A percentile compares a stretch with the other conserved stretches of the same genome.
phyloP scores from a whole-genome alignment of 2,113 vertebrate genomes.

The Rhinopomastus cyanomelas region DNA sequence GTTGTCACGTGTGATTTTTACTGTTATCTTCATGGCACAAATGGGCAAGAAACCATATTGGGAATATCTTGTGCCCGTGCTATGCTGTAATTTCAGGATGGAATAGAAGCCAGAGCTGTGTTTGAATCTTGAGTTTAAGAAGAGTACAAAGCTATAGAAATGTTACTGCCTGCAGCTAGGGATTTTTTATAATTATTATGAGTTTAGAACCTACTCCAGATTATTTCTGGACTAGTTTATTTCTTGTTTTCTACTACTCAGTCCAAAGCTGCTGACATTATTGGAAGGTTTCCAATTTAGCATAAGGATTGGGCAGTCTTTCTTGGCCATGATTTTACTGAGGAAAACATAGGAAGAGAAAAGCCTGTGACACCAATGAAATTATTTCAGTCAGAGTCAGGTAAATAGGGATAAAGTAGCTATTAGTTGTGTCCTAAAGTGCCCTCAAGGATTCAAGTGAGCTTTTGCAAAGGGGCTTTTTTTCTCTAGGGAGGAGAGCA shows the following conservation, averaged over 20 bases:
- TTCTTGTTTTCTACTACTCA: background rate
- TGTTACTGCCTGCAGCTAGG: background rate
- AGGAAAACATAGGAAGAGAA: background rate
- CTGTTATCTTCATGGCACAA: background rate
- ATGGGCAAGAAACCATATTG: background rate
- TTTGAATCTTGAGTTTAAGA: background rate
- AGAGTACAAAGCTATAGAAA: background rate
- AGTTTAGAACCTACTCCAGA: background rate
- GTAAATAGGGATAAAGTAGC: background rate
- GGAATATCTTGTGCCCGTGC: background rate
- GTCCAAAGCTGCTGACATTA: background rate
- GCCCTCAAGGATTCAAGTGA: background rate
- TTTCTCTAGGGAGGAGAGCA: background rate
- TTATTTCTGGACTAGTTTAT: background rate
- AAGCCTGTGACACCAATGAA: background rate
- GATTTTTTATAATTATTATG: background rate
- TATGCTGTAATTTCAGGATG: background rate
- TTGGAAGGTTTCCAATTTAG: background rate
- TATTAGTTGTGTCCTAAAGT: background rate
- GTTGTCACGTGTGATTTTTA: background rate
- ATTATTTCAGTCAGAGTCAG: background rate
- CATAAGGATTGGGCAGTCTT: background rate
- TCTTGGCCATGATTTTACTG: background rate
- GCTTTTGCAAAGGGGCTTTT: background rate
- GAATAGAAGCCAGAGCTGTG: background rate